Conservation (phyloP, 1,140 invertebrate species). For the Drosophila insularis region DNA sequence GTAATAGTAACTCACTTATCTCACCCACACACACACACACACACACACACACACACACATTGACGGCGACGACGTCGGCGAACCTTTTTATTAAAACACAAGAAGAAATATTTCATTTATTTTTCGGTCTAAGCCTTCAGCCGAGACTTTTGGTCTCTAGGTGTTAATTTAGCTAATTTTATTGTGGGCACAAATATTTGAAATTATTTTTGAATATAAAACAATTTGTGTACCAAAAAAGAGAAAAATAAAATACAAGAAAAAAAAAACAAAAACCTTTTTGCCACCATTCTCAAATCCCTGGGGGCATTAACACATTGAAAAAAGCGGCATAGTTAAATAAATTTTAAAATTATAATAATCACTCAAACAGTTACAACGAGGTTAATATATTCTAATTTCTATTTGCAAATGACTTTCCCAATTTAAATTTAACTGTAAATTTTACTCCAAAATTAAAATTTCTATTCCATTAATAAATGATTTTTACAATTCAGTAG, state of each 20-base stretch:
- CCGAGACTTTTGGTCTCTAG: conserved; percentile 50
- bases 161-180: conserved; percentile 81
- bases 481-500: too few relatives aligned
- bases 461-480: too few relatives aligned
- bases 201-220: conserved; percentile 70
- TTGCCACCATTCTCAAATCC: background rate
- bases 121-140: conserved; percentile 55
- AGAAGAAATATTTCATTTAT: conserved; percentile 81
- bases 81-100: conserved; percentile 69
- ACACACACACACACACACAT: background rate
- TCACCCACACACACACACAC: background rate
- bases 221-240: conserved; percentile 57
- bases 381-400: too few relatives aligned
- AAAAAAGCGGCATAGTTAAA: background rate
- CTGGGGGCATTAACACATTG: background rate
- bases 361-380: too few relatives aligned
- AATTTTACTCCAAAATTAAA: too few relatives aligned
- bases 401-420: too few relatives aligned
- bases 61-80: conserved; percentile 13
- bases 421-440: too few relatives aligned
- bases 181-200: conserved; percentile 74
- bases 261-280: conserved; percentile 19
- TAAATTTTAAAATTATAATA: too few relatives aligned
- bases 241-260: background rate
- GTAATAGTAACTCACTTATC: background rate